Evolutionary conservation across 2,888 invertebrate genomes (phyloP).

Genomic region (Saturnia pavonia): DNA sequence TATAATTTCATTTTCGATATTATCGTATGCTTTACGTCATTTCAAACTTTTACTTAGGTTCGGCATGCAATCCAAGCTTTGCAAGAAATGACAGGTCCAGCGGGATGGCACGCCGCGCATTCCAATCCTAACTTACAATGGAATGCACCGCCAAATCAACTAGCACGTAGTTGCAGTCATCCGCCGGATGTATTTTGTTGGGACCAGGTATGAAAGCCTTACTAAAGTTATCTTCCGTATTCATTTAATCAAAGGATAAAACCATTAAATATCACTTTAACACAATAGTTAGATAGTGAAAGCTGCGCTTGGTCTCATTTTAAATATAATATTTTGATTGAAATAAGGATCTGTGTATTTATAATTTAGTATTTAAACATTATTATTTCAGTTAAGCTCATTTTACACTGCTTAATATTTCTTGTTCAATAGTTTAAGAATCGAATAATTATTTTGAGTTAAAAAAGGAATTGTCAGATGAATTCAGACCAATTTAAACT

Average conservation of each 20-base stretch:
- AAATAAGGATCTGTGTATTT: no score
- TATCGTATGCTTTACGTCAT: background rate
- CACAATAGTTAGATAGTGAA: background rate
- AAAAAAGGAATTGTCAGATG: no score
- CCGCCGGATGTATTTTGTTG: slow-evolving; percentile 93
- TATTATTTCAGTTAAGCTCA: background rate
- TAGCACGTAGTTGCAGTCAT: slow-evolving; percentile 91
- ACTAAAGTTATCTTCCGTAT: background rate
- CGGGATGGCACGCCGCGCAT: slow-evolving; percentile 87
- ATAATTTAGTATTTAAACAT: background rate
- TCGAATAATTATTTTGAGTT: no score
- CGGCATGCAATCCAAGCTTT: slow-evolving; percentile 91
- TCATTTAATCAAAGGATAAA: background rate
- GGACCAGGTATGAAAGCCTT: slow-evolving; percentile 74
- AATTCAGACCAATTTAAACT: no score
- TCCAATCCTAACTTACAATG: slow-evolving; percentile 90
- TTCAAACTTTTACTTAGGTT: slow-evolving; percentile 75
- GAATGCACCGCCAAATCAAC: slow-evolving; percentile 77
- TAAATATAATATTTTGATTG: no score
- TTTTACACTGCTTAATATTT: background rate
- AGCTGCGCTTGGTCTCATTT: background rate
- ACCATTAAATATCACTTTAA: background rate
- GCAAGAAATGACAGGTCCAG: slow-evolving; percentile 89
- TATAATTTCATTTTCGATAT: background rate
- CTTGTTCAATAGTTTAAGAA: no score